Evolutionary conservation across 2,888 invertebrate genomes (phyloP), one percentile per base, ranked within the genome.

Genomic region (Drosophila testacea): DNA sequence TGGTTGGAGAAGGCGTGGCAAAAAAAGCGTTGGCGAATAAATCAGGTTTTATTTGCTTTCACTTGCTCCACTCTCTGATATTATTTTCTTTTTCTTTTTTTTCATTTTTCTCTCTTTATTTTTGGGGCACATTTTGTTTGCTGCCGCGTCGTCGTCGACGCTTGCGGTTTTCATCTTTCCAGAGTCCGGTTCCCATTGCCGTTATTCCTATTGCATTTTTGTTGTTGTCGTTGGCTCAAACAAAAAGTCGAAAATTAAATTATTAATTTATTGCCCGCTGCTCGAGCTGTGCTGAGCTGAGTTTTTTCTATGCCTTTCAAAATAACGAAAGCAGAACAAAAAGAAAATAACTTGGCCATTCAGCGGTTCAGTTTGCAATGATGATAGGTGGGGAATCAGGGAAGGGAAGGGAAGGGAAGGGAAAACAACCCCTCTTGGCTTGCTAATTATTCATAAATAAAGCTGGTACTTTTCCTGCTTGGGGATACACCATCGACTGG

Each of bases 361-460:
- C 74, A 77, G 80, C 64, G 87, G 81, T 72, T 75, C 66, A 11
- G 36, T 38, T 38, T 39, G 36, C 30, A 75, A 70, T 75, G 57
- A 66, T 54, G 13, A n/a, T 52, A 69, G 69, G 22, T 22, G 16
- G 16, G 16, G 16, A 16, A 16, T 16, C 16, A 16, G 22, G 22
- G 22, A 22, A 3, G 22, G 22, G 2, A 22, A 3, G 22, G 22
- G 22, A 22, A 3, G 22, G 22, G 22, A 22, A 3, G 22, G 3
- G 22, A 22, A 22, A 22, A 22, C 3, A 22, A 22, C 22, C 69
- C 69, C 74, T 73, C 69, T 63, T 56, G 60, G 69, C 73, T 76
- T 65, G 82, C 89, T 90, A 89, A 90, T 89, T 90, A 89, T 90
- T 89, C 90, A 90, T 90, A 89, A 90, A 89, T 90, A 88, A 89